Conservation (phyloP, 2,888 invertebrate genomes). For the Trachelus tabidus region DNA sequence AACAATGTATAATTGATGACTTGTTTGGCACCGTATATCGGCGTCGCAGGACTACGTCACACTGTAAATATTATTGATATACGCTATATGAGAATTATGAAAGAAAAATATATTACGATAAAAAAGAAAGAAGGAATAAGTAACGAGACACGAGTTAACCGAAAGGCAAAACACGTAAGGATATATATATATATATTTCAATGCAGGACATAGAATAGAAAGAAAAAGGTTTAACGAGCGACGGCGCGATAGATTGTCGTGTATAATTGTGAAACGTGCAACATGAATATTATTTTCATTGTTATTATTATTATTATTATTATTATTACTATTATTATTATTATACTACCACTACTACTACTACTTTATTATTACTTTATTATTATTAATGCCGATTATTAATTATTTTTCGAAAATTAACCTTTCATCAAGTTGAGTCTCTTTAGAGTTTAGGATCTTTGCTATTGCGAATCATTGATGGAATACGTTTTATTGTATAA, state of each 20-base stretch:
- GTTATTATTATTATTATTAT: constrained; percentile 13
- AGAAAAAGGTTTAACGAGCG: background rate
- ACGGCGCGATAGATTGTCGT: constrained; percentile 15
- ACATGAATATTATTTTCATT: constrained; percentile 11
- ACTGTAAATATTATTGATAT: constrained; percentile 52
- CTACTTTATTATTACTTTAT: background rate
- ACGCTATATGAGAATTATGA: constrained; percentile 28
- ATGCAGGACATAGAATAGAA: constrained; percentile 35
- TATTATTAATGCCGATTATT: background rate
- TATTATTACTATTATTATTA: constrained; percentile 10
- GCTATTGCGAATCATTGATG: background rate
- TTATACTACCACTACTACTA: background rate
- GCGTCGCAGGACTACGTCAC: background rate
- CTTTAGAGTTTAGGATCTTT: background rate
- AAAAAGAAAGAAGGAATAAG: background rate
- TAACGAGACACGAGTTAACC: background rate
- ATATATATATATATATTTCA: constrained; percentile 19
- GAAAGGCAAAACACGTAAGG: constrained; percentile 12
- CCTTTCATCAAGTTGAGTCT: background rate
- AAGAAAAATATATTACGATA: constrained; percentile 24
- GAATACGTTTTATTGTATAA: background rate
- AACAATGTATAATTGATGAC: background rate
- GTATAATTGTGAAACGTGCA: constrained; percentile 7
- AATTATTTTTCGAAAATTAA: background rate
- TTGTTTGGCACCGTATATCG: background rate